Evolutionary conservation across 2,797 vertebrate species (phyloP), one percentile per base, ranked within the genome.

Genomic region (Sparus aurata): DNA sequence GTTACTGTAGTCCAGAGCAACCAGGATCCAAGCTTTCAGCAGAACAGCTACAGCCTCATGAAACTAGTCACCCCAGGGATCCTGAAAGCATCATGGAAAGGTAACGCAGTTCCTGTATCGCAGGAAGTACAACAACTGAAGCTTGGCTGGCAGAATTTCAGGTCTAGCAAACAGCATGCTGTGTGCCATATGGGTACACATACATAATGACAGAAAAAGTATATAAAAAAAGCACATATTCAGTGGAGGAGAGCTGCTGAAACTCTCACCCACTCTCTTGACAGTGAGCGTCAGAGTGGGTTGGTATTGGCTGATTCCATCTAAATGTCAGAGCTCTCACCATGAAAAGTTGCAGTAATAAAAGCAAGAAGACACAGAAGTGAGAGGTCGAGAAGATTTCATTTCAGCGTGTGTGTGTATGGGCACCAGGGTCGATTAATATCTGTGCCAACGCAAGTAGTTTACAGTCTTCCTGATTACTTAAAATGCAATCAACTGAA

Each of bases 311-410:
- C 50, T 75, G 69, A 76, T 84, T 83, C 69, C 57, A 79, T 77
- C 64, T 87, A 86, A 91, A 91, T 87, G 89, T 89, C 86, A 91
- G 66, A 73, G 79, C 83, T 82, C 66, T 89, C 77, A 77, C 67
- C 55, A 68, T 84, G 77, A 86, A 87, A 88, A 81, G 68, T 77
- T 83, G 47, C 53, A 62, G 74, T 67, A 76, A 85, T 82, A 76
- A 79, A 84, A 83, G 55, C 20, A 22, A 73, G 71, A 79, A 70
- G 67, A 80, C 62, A 66, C 65, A 77, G 62, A 77, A 67, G 60
- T 68, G 69, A 68, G 23, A 65, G 64, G 62, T 83, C 58, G 63
- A 67, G 72, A 81, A 75, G 47, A 49, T 74, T 79, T 67, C 1
- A 45, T 57, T 46, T 67, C 18, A 63, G 18, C 0, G 23, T 25